Percentiles rank a stretch among this genome's conserved stretches.
These are phyloP conservation scores for Calosoma granatense DNA, from an alignment of 1,140 invertebrate species.

Conservation along the genomic window DNA sequence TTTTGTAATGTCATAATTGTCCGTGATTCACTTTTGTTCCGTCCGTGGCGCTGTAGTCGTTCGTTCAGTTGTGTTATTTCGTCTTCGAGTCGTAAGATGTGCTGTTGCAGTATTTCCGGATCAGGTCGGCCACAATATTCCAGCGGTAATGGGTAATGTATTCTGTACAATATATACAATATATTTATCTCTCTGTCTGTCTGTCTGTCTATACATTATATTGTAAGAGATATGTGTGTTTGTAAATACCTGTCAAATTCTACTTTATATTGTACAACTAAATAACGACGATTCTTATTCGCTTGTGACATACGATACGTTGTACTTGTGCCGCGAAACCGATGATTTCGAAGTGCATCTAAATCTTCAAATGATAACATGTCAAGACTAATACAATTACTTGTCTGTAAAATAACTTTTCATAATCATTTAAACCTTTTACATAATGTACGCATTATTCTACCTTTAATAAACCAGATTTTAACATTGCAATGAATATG, in stretches of 20 bases:
- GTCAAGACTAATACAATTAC: conserved; percentile 34
- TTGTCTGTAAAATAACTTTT: conserved; percentile 29
- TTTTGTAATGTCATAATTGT: conserved; percentile 28
- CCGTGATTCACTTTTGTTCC: conserved; percentile 25
- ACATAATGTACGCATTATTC: too few relatives aligned
- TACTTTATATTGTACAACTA: conserved; percentile 37
- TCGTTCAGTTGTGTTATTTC: conserved; percentile 33
- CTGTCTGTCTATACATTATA: neutral
- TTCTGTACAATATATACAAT: conserved; percentile 23
- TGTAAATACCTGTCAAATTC: conserved; percentile 35
- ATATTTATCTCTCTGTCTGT: too few relatives aligned
- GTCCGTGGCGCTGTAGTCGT: conserved; percentile 23
- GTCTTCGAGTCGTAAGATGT: conserved; percentile 35
- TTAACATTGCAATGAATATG: conserved; percentile 41
- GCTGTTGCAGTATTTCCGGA: conserved; percentile 37
- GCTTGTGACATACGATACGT: conserved; percentile 15
- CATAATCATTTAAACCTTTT: too few relatives aligned
- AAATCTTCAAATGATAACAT: conserved; percentile 36
- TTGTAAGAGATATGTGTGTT: too few relatives aligned
- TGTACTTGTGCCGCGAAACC: conserved; percentile 15
- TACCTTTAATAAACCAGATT: conserved; percentile 41
- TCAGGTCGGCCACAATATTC: conserved; percentile 41
- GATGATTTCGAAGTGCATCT: conserved; percentile 26
- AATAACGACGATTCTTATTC: conserved; percentile 30
- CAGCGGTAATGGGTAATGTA: conserved; percentile 41